Evolutionary conservation across 2,888 invertebrate genomes (phyloP).

Genomic region (Monochamus alternatus): DNA sequence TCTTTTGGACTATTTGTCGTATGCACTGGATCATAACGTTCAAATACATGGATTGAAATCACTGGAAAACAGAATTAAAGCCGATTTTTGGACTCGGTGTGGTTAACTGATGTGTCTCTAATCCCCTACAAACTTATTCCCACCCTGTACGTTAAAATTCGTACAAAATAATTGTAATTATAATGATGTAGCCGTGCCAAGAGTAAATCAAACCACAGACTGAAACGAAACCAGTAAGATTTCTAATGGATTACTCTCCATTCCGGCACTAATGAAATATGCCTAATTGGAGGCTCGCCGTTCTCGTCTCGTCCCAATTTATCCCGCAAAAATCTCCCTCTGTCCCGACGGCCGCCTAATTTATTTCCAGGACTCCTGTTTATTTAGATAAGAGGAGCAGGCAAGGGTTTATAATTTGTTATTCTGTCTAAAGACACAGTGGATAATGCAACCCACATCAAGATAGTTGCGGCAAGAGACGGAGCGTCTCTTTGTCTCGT

Average conservation of each 20-base stretch:
- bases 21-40: no score
- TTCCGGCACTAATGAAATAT: slow-evolving; percentile 2
- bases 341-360: background rate
- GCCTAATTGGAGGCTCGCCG: background rate
- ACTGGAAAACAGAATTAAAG: no score
- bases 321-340: background rate
- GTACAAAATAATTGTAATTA: no score
- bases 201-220: no score
- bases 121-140: no score
- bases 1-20: no score
- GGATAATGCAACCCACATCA: slow-evolving; percentile 51
- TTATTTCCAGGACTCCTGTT: slow-evolving; percentile 26
- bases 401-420: slow-evolving; percentile 49
- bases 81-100: no score
- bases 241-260: background rate
- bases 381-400: slow-evolving; percentile 40
- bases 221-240: no score
- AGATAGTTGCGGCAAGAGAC: slow-evolving; percentile 45
- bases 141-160: no score
- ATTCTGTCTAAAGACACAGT: slow-evolving; percentile 45
- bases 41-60: no score
- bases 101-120: no score
- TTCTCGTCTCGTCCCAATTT: background rate
- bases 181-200: no score
- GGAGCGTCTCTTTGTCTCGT: slow-evolving; percentile 44